Conservation (phyloP, 2,113 vertebrate species). For the Rhinoderma darwinii region DNA sequence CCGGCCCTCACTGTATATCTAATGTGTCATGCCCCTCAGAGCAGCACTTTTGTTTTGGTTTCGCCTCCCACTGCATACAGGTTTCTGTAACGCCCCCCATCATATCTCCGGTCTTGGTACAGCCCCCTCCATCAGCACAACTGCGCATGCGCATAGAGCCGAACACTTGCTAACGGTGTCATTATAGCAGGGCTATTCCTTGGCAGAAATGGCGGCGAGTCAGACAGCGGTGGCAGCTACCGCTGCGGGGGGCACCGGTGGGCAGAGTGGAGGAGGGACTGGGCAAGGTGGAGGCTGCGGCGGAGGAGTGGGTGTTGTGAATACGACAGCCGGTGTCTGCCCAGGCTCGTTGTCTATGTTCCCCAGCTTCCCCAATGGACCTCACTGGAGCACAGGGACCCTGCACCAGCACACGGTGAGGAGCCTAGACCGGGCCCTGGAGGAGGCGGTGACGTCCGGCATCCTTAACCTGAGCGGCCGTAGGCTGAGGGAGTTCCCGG, state of each 20-base stretch:
- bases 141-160: background rate
- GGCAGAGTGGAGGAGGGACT: conserved; percentile 69
- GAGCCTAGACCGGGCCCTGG: conserved; percentile 92
- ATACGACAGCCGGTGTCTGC: conserved; percentile 34
- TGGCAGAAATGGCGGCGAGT: conserved; percentile 89
- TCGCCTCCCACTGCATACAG: background rate
- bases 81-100: background rate
- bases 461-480: conserved; percentile 93
- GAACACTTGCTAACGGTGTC: conserved; percentile 64
- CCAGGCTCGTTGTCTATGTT: conserved; percentile 62
- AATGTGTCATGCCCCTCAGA: background rate
- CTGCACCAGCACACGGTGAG: conserved; percentile 81
- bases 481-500: conserved; percentile 92
- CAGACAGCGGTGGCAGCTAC: conserved; percentile 68
- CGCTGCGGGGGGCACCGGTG: conserved; percentile 53
- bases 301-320: conserved; percentile 44
- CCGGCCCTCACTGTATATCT: too few relatives aligned
- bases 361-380: conserved; percentile 77
- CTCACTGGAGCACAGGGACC: conserved; percentile 82
- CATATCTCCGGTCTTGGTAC: conserved; percentile 17
- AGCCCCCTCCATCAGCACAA: background rate
- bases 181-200: conserved; percentile 77
- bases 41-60: conserved; percentile 34
- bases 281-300: conserved; percentile 59
- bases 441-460: conserved; percentile 90